Evolutionary conservation across 2,797 vertebrate genomes (phyloP), one percentile per base, ranked within the genome.

Genomic region (Thunnus albacares): DNA sequence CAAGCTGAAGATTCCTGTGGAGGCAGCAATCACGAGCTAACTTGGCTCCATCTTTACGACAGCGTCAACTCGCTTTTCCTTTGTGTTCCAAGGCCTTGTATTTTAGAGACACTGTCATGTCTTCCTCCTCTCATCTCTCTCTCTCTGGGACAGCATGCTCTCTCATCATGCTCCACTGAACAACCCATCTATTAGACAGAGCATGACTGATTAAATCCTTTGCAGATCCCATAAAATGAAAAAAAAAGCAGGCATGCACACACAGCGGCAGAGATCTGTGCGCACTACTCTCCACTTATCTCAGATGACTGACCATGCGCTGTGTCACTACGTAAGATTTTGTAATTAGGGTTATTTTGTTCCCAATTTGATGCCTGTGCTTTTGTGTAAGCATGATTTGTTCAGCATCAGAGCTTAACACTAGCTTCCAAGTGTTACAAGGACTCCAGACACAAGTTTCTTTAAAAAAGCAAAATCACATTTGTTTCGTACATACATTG

Each of bases 191-290:
- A 90, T 90, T 88, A 88, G 83, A 90, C 79, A 71, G 65, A 92
- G 91, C 87, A 87, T 92, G 91, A 93, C 91, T 91, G 92, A 89
- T 90, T 93, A 89, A 82, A 88, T 92, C 91, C 86, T 87, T 89
- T 91, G 82, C 89, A 89, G 82, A 83, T 87, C 79, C 75, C 57
- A 71, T 75, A 58, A 86, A 89, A 78, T 69, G 26, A 43, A 75
- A 67, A 45, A 49, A 66, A 24, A 61, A 84, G 64, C 38, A 79
- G 57, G 38, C 63, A 1, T 51, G 62, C 74, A 70, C 52, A 51
- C 14, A 59, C 45, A 85, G 71, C 58, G 51, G 73, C 43, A 45
- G 33, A 70, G 75, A 68, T 77, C 45, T 38, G 71, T 70, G 75
- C 7, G 1, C 71, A 18, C 64, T 41, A 68, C 59, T 47, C 55